Percentiles rank a stretch among this genome's conserved stretches.
Conservation (phyloP, 2,113 vertebrate genomes). For the Lampris megalopsis region DNA sequence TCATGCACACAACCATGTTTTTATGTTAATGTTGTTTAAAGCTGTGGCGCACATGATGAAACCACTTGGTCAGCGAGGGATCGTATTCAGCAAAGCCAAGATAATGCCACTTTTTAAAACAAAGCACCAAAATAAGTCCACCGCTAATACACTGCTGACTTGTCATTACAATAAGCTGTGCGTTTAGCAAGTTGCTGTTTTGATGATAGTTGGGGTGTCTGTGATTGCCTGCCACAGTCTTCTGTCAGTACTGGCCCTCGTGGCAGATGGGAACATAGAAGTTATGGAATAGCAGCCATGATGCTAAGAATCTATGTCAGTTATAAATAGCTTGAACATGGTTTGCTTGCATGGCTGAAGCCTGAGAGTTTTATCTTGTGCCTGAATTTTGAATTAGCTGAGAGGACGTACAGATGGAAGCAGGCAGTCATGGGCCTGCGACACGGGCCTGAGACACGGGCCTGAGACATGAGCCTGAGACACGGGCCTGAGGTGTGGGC, state of each 20-base stretch:
- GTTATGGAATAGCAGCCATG: neutral
- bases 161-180: neutral
- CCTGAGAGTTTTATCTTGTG: neutral
- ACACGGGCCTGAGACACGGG: too few relatives aligned
- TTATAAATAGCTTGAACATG: constrained; percentile 3
- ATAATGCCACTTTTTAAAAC: too few relatives aligned
- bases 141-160: too few relatives aligned
- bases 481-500: too few relatives aligned
- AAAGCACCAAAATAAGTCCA: too few relatives aligned
- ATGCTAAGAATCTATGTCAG: neutral
- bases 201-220: neutral
- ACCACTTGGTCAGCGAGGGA: too few relatives aligned
- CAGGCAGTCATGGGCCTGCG: neutral
- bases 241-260: neutral
- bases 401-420: neutral
- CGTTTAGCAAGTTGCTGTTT: neutral
- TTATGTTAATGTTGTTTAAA: too few relatives aligned
- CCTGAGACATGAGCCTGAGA: too few relatives aligned
- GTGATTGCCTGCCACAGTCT: neutral
- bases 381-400: neutral
- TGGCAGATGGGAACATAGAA: neutral
- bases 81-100: too few relatives aligned
- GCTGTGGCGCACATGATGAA: too few relatives aligned
- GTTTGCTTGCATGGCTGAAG: neutral
- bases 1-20: too few relatives aligned